Percentiles rank a stretch among this genome's conserved stretches.
Evolutionary conservation across 2,797 vertebrate species (phyloP).

Genomic region (Orientallactaga sibirica): DNA sequence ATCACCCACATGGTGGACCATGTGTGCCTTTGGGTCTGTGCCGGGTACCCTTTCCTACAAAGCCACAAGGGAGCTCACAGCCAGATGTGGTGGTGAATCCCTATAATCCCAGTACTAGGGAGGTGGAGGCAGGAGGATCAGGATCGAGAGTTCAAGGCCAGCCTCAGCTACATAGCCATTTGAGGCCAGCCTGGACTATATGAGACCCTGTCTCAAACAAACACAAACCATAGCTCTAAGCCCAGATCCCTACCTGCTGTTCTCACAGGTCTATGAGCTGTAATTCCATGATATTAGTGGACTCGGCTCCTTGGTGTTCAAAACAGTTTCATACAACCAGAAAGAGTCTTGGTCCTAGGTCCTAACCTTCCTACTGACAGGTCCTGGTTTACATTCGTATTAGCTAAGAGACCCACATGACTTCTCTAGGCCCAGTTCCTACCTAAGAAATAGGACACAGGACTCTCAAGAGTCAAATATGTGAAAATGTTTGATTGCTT

Average conservation of each 20-base stretch:
- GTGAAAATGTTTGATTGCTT: neutral
- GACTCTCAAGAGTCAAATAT: neutral
- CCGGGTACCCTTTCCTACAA: neutral
- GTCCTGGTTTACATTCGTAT: neutral
- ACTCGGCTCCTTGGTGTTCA: neutral
- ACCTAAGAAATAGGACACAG: neutral
- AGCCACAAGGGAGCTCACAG: neutral
- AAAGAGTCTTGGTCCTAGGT: neutral
- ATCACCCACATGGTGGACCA: neutral
- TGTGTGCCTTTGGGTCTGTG: fast-evolving
- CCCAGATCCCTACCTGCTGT: neutral
- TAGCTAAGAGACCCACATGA: too few species aligned
- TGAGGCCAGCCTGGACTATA: too few species aligned
- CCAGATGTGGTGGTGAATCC: too few species aligned
- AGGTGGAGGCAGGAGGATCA: neutral
- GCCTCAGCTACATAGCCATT: too few species aligned
- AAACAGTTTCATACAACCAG: neutral
- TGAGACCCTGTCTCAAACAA: neutral
- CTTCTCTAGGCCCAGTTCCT: neutral
- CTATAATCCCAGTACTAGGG: neutral
- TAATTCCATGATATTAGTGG: too few species aligned
- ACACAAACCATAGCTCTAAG: neutral
- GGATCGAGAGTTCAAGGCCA: neutral
- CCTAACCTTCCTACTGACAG: neutral
- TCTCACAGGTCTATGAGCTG: neutral